Evolutionary conservation across 1,140 invertebrate species (phyloP).

Genomic region (Calosoma granatense): DNA sequence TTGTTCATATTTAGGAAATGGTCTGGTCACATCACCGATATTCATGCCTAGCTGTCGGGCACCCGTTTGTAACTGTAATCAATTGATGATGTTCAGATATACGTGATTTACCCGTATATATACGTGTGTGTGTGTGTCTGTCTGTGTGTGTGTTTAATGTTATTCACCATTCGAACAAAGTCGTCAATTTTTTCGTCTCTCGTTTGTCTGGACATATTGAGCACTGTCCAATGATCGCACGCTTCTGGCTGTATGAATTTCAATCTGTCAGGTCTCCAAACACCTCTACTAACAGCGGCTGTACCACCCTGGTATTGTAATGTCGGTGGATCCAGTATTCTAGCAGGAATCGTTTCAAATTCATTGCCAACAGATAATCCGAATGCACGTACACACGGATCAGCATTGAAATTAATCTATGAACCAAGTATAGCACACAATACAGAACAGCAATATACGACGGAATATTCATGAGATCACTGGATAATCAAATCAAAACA

Average conservation of each 20-base stretch:
- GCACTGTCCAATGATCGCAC: slow-evolving; percentile 35
- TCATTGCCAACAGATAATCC: slow-evolving; percentile 40
- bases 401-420: slow-evolving; percentile 35
- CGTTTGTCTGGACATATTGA: slow-evolving; percentile 28
- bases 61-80: no score
- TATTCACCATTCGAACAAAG: no score
- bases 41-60: not conserved
- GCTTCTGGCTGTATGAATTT: slow-evolving; percentile 28
- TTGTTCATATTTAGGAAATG: not conserved
- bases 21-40: slow-evolving; percentile 19
- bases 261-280: slow-evolving; percentile 36
- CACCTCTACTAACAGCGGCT: slow-evolving; percentile 29
- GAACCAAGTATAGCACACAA: not conserved
- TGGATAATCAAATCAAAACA: not conserved
- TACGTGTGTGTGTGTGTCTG: no score
- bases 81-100: no score
- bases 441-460: not conserved
- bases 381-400: slow-evolving; percentile 45
- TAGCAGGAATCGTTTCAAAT: slow-evolving; percentile 45
- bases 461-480: not conserved
- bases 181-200: not conserved
- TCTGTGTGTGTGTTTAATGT: no score
- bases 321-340: slow-evolving; percentile 43
- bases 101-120: no score
- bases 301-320: slow-evolving; percentile 35